Conservation (phyloP, 2,113 vertebrate genomes). For the Eurystomus gularis region DNA sequence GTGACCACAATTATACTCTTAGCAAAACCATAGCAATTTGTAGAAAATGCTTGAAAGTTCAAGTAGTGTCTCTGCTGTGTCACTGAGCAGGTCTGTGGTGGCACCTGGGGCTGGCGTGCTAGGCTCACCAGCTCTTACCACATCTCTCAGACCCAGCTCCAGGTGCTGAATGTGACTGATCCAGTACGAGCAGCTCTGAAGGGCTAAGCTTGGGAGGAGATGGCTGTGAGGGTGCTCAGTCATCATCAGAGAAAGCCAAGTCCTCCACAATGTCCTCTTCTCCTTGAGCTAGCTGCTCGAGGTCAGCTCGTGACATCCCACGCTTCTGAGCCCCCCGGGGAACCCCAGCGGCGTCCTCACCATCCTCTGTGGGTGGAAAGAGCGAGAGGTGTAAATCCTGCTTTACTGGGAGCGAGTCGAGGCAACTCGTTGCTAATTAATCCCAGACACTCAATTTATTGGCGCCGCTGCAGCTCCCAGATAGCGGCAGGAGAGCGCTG, state of each 20-base stretch:
- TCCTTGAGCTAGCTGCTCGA: slow-evolving; percentile 83
- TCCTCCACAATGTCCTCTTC: slow-evolving; percentile 89
- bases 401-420: slow-evolving; percentile 3
- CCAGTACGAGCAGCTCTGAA: not conserved
- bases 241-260: slow-evolving; percentile 84
- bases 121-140: too few species aligned
- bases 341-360: rapidly evolving
- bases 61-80: not conserved
- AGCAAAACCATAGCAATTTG: not conserved
- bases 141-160: not conserved
- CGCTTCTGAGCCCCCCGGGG: not conserved
- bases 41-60: not conserved
- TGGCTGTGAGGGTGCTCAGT: not conserved
- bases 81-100: not conserved
- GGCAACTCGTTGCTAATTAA: slow-evolving; percentile 67
- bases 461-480: not conserved
- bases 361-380: slow-evolving; percentile 31
- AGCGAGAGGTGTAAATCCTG: slow-evolving; percentile 14
- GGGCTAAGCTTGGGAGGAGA: not conserved
- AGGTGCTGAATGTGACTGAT: not conserved
- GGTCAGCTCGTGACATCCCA: slow-evolving; percentile 73
- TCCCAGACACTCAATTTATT: slow-evolving; percentile 56
- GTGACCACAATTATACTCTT: not conserved
- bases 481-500: not conserved
- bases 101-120: not conserved